phyloP scores from a whole-genome alignment of 2,797 vertebrate species.

The Microctenopoma lineatum region DNA sequence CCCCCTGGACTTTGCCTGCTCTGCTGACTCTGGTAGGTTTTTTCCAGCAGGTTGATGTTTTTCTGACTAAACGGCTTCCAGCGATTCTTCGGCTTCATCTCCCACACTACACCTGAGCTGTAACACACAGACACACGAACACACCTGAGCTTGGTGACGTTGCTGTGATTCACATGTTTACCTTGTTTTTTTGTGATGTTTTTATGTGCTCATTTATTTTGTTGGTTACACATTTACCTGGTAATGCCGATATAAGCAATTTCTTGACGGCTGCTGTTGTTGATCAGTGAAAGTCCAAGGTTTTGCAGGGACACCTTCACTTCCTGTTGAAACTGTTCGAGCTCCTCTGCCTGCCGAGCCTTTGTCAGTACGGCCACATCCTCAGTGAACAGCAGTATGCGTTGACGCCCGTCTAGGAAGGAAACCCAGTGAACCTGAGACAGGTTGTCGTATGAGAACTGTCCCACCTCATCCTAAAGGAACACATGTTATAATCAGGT shows the following conservation, averaged over 20 bases:
- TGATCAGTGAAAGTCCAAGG: conserved; percentile 93
- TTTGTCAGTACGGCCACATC: conserved; percentile 92
- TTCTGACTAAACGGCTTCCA: conserved; percentile 97
- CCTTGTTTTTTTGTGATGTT: not conserved
- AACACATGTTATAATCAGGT: not conserved
- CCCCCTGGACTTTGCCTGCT: conserved; percentile 47
- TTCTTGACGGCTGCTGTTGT: conserved; percentile 90
- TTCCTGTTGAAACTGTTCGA: conserved; percentile 94
- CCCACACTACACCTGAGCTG: conserved; percentile 98
- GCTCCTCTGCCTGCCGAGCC: conserved; percentile 93
- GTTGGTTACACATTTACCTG: conserved; percentile 73
- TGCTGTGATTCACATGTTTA: not conserved
- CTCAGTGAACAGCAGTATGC: conserved; percentile 94
- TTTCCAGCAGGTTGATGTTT: conserved; percentile 91
- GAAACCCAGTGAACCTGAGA: conserved; percentile 95
- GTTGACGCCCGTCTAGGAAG: conserved; percentile 94
- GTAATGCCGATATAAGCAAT: conserved; percentile 95
- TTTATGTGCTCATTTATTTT: not conserved
- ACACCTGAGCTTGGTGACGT: not conserved
- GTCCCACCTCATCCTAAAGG: conserved; percentile 89
- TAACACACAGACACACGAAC: not conserved
- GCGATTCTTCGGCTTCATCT: conserved; percentile 90
- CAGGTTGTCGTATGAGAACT: conserved; percentile 88
- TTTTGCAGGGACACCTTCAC: conserved; percentile 91
- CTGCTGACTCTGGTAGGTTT: conserved; percentile 87